A percentile compares a stretch with the other conserved stretches of the same genome.
Evolutionary conservation across 2,113 vertebrate species (phyloP).

Genomic region (Chaetops frenatus): DNA sequence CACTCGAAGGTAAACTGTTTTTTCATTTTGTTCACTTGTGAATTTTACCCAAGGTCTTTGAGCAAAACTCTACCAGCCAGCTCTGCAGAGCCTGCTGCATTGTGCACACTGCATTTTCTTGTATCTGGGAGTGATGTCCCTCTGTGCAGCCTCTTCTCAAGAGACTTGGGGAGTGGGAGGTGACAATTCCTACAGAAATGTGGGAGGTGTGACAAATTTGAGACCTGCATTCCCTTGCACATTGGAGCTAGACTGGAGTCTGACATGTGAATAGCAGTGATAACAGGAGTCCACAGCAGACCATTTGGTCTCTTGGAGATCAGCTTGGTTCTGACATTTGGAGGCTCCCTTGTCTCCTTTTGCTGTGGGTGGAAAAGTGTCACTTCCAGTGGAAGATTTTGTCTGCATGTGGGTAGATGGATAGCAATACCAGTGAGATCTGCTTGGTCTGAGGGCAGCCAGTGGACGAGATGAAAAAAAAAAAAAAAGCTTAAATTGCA

Average conservation of each 20-base stretch:
- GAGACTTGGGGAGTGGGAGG: not conserved
- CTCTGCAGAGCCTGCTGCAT: not conserved
- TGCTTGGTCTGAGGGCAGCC: not conserved
- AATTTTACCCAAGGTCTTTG: not conserved
- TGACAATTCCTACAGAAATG: not conserved
- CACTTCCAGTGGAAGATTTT: not conserved
- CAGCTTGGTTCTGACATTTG: not conserved
- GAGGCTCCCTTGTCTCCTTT: not conserved
- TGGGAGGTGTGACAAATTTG: not conserved
- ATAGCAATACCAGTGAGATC: not conserved
- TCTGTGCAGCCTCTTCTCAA: not conserved
- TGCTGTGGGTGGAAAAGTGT: not conserved
- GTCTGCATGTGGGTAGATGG: not conserved
- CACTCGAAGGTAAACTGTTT: conserved; percentile 74
- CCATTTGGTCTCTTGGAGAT: not conserved
- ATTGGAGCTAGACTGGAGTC: not conserved
- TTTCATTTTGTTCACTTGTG: not conserved
- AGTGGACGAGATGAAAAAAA: not conserved
- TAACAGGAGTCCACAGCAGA: not conserved
- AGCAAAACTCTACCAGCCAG: not conserved
- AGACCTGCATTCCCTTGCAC: not conserved
- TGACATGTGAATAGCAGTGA: not conserved
- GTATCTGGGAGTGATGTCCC: not conserved
- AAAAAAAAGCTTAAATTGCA: not conserved
- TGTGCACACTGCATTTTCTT: not conserved